Percentiles rank a stretch among this genome's conserved stretches.
These are phyloP conservation scores for Epinephelus malabaricus DNA, from an alignment of 2,797 vertebrate genomes.

Conservation along the genomic window DNA sequence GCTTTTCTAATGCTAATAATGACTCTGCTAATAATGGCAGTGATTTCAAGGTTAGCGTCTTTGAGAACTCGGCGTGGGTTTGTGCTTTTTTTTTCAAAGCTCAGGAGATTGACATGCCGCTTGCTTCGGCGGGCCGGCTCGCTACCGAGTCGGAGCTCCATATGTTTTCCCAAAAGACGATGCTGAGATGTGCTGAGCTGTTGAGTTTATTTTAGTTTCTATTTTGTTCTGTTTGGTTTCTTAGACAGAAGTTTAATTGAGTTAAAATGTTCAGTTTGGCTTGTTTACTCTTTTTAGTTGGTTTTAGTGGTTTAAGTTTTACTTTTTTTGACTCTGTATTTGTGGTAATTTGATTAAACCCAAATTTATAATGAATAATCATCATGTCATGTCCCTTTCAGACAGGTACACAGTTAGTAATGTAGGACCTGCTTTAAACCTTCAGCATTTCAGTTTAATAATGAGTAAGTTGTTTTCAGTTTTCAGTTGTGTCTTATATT, in stretches of 20 bases:
- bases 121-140: slow-evolving; percentile 70
- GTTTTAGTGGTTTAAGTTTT: neutral
- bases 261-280: slow-evolving; percentile 14
- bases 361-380: neutral
- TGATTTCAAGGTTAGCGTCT: slow-evolving; percentile 82
- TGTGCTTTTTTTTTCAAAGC: slow-evolving; percentile 54
- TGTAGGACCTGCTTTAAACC: too few relatives aligned
- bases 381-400: too few relatives aligned
- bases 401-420: too few relatives aligned
- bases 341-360: neutral
- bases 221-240: slow-evolving; percentile 14
- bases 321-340: neutral
- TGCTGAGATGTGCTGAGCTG: slow-evolving; percentile 50
- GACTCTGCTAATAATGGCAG: slow-evolving; percentile 80
- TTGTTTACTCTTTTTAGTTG: neutral
- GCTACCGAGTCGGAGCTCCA: slow-evolving; percentile 69
- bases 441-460: too few relatives aligned
- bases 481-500: too few relatives aligned
- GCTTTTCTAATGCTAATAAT: slow-evolving; percentile 84
- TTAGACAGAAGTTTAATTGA: slow-evolving; percentile 8
- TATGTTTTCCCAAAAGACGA: slow-evolving; percentile 75
- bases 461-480: too few relatives aligned
- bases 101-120: slow-evolving; percentile 76
- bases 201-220: slow-evolving; percentile 19
- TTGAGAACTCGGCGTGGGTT: slow-evolving; percentile 66